Base-by-base conservation (phyloP, 2,797 vertebrate species). In the Ptychobarbus kaznakovi region DNA sequence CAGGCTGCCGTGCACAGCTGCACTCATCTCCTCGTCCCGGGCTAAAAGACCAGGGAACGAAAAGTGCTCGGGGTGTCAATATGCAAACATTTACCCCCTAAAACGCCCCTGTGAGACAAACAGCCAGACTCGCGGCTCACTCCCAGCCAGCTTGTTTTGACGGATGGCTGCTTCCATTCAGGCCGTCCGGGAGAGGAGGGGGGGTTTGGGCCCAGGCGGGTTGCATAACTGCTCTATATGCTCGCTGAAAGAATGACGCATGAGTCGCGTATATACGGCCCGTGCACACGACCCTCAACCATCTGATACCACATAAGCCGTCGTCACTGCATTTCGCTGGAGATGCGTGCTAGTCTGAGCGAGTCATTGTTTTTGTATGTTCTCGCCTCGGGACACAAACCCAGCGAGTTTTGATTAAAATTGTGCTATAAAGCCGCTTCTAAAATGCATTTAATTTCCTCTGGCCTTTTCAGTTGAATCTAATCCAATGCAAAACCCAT, bases 141-240 rank as follows among this genome's bases (percentile, higher is more conserved):
- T 53, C 40, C 11, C 65, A 58, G 42, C 25, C 58, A 75, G 35
- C 58, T 44, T 69, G 75, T 75, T 86, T 78, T 87, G 79, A 86
- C 86, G 88, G 85, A 90, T 88, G 87, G 89, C 82, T 84, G 90
- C 79, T 83, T 89, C 68, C 90, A 88, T 91, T 83, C 6, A 86
- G 84, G 88, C 87, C 86, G 77, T 83, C 32, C 25, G 68, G 38
- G 20, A 18, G 35, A 9, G 83, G 70, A 46, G 18, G n/a, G 49
- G 35, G 79, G 40, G 61, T 6, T 16, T 69, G 56, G 79, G 88
- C 28, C 53, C 61, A 25, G 40, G 16, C 3, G 12, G 46, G 87
- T 94, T 94, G 82, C 85, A 0, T 92, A 94, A 94, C 80, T 25
- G 63, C 85, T 75, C 88, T 92, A 89, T 88, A 90, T 90, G 88